Evolutionary conservation across 2,888 invertebrate species (phyloP).

Genomic region (Scaptomyza tumidula): DNA sequence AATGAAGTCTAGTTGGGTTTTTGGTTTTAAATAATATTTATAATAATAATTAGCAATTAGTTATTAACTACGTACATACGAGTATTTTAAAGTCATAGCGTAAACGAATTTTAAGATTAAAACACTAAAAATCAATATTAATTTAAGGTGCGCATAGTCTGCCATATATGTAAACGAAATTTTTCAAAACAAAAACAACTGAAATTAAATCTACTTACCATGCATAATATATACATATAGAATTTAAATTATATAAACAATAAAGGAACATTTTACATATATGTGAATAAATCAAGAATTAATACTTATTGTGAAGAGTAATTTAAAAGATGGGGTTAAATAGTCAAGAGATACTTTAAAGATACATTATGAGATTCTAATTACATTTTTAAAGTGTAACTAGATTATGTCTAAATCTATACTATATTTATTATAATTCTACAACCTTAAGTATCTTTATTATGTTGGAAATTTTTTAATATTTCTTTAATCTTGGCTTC

Average conservation of each 20-base stretch:
- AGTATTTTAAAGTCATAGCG: constrained; percentile 76
- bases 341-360: no score
- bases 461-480: no score
- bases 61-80: constrained; percentile 67
- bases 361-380: no score
- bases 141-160: constrained; percentile 66
- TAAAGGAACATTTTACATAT: constrained; percentile 77
- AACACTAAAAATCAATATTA: constrained; percentile 51
- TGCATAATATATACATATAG: constrained; percentile 67
- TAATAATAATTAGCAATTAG: constrained; percentile 67
- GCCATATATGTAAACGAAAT: constrained; percentile 75
- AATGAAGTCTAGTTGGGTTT: constrained; percentile 61
- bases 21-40: constrained; percentile 51
- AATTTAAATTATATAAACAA: constrained; percentile 78
- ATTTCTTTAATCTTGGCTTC: no score
- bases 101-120: constrained; percentile 76
- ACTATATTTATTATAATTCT: no score
- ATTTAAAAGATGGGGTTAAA: neutral
- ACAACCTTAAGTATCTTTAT: no score
- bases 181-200: constrained; percentile 62
- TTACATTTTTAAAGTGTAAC: no score
- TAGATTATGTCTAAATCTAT: no score
- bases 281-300: constrained; percentile 50
- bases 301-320: neutral
- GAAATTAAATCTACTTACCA: constrained; percentile 69